Conservation (phyloP, 2,888 invertebrate genomes). For the Apodemia duryi region DNA sequence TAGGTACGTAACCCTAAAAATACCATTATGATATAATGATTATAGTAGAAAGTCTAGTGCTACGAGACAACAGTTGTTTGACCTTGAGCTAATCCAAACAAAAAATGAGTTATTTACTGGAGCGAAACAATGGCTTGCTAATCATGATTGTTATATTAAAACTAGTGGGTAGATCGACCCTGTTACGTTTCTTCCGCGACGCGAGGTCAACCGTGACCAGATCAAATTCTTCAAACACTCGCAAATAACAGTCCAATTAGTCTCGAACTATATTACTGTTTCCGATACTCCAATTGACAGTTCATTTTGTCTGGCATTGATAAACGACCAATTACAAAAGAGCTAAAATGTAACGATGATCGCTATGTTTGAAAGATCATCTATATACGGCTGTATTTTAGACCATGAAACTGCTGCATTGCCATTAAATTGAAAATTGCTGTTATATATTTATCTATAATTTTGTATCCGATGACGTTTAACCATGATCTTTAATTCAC, state of each 20-base stretch:
- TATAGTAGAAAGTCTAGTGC: not conserved
- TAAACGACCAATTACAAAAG: slow-evolving; percentile 19
- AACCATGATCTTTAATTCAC: slow-evolving; percentile 4
- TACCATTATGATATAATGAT: not conserved
- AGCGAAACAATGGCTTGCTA: slow-evolving; percentile 17
- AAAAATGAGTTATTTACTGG: slow-evolving; percentile 19
- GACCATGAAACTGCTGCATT: slow-evolving; percentile 50
- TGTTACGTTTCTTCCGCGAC: slow-evolving; percentile 69
- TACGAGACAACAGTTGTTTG: slow-evolving; percentile 1
- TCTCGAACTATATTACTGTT: slow-evolving; percentile 34
- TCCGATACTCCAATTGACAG: slow-evolving; percentile 19
- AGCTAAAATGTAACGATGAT: slow-evolving; percentile 19
- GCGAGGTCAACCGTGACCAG: slow-evolving; percentile 69
- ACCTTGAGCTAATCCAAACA: slow-evolving; percentile 18
- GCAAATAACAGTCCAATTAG: slow-evolving; percentile 32
- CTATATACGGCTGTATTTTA: slow-evolving; percentile 38
- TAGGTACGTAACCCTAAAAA: too few relatives aligned
- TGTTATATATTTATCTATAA: slow-evolving; percentile 28
- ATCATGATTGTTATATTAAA: slow-evolving; percentile 37
- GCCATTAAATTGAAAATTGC: slow-evolving; percentile 45
- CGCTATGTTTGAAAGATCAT: slow-evolving; percentile 25
- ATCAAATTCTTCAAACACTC: slow-evolving; percentile 50
- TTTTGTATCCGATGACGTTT: slow-evolving; percentile 23
- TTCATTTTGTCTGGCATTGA: slow-evolving; percentile 23
- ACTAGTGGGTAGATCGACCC: slow-evolving; percentile 58